Conservation (phyloP, 2,113 vertebrate species). For the Mastomys natalensis region DNA sequence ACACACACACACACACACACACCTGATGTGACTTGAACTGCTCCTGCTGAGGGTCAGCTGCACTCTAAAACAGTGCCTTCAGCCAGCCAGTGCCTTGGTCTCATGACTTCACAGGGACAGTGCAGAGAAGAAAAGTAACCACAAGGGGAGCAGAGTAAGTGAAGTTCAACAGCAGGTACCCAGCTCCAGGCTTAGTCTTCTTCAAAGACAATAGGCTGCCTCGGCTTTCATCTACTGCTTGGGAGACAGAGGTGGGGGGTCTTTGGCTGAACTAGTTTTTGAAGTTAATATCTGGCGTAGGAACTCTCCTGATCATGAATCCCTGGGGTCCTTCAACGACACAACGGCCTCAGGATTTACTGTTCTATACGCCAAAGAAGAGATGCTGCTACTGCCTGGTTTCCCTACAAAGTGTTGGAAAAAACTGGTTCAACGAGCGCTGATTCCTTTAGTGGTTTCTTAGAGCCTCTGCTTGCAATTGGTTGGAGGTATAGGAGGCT, state of each 20-base stretch:
- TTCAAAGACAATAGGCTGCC: constrained; percentile 9
- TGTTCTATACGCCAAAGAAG: not conserved
- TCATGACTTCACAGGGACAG: not conserved
- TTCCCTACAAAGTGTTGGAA: not conserved
- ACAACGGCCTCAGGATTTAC: not conserved
- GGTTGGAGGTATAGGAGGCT: too few relatives aligned
- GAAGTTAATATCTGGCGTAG: constrained; percentile 53
- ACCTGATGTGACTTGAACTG: not conserved
- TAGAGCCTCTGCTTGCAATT: not conserved
- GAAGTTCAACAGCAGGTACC: not conserved
- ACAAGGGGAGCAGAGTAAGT: constrained; percentile 4
- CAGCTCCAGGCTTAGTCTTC: not conserved
- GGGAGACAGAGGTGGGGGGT: not conserved
- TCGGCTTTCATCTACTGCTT: constrained; percentile 28
- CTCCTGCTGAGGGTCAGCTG: not conserved
- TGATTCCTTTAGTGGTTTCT: not conserved
- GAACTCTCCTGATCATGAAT: constrained; percentile 31
- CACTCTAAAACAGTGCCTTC: not conserved
- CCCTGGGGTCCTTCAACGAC: not conserved
- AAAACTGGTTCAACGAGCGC: too few relatives aligned
- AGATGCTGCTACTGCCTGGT: not conserved
- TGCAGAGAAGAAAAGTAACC: not conserved
- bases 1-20: not conserved
- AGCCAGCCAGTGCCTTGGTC: not conserved
- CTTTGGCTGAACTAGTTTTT: constrained; percentile 48